Evolutionary conservation across 1,140 invertebrate genomes (phyloP).

Genomic region (Drosophila trapezifrons): DNA sequence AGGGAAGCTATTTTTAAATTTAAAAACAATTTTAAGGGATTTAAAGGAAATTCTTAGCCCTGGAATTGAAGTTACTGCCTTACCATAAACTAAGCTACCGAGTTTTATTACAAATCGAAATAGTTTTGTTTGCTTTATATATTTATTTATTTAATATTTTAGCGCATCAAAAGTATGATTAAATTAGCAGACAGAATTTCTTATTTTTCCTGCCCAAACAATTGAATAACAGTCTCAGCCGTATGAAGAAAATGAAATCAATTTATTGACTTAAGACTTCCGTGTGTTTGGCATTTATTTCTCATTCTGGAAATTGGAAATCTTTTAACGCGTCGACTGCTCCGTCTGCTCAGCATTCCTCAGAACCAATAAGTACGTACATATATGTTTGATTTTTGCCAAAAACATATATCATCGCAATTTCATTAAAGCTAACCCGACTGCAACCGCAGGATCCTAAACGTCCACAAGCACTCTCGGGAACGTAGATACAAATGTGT

Average conservation of each 20-base stretch:
- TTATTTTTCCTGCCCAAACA: not conserved
- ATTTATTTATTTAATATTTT: not conserved
- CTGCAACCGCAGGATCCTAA: slow-evolving; percentile 44
- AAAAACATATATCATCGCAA: slow-evolving; percentile 45
- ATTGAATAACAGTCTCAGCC: not conserved
- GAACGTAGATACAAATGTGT: not conserved
- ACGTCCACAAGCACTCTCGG: slow-evolving; percentile 9
- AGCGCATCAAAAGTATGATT: not conserved
- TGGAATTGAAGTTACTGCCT: no score
- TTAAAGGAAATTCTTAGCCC: no score
- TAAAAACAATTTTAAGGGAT: no score
- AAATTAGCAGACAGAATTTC: not conserved
- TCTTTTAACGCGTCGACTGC: slow-evolving; percentile 5
- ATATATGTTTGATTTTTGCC: slow-evolving; percentile 28
- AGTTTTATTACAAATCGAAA: no score
- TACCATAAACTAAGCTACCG: no score
- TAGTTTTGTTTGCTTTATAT: no score
- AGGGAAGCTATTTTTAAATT: no score
- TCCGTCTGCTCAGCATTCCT: slow-evolving; percentile 3
- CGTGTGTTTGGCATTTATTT: slow-evolving; percentile 6
- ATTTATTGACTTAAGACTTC: slow-evolving; percentile 39
- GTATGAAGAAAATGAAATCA: not conserved
- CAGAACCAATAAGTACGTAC: not conserved
- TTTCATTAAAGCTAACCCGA: slow-evolving; percentile 30
- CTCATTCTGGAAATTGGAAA: slow-evolving; percentile 20